phyloP scores from a whole-genome alignment of 2,888 invertebrate species.

The Lithophane semibrunnea region DNA sequence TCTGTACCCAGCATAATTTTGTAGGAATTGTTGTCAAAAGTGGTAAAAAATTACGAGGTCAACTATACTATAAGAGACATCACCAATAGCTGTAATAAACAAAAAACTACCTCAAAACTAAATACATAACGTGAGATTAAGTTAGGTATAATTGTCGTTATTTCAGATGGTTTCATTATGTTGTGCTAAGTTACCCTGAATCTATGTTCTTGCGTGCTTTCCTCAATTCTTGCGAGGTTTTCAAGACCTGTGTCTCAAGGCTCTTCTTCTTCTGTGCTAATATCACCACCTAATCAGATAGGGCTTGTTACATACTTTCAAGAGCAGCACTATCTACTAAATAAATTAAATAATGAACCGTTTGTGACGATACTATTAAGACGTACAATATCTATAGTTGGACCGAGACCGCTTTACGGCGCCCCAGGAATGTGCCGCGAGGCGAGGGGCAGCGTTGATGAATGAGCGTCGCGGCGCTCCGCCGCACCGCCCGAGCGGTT shows the following conservation, averaged over 20 bases:
- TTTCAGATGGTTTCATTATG: neutral
- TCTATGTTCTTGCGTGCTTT: constrained; percentile 75
- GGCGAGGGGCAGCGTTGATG: too few species aligned
- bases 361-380: neutral
- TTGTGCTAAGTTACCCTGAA: neutral
- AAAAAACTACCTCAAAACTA: neutral
- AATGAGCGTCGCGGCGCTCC: too few species aligned
- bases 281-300: constrained; percentile 72
- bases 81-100: neutral
- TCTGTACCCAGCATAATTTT: neutral
- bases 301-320: neutral
- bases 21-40: neutral
- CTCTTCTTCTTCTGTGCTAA: constrained; percentile 76
- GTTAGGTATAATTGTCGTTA: neutral
- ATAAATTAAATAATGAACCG: neutral
- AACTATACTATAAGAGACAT: neutral
- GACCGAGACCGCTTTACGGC: too few species aligned
- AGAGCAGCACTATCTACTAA: neutral
- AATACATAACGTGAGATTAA: neutral
- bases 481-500: too few species aligned
- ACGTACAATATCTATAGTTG: neutral
- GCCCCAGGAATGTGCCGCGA: too few species aligned
- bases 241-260: constrained; percentile 75
- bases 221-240: constrained; percentile 72
- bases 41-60: neutral